Evolutionary conservation across 2,797 vertebrate species (phyloP), one percentile per base, ranked within the genome.

Genomic region (Onychomys torridus): DNA sequence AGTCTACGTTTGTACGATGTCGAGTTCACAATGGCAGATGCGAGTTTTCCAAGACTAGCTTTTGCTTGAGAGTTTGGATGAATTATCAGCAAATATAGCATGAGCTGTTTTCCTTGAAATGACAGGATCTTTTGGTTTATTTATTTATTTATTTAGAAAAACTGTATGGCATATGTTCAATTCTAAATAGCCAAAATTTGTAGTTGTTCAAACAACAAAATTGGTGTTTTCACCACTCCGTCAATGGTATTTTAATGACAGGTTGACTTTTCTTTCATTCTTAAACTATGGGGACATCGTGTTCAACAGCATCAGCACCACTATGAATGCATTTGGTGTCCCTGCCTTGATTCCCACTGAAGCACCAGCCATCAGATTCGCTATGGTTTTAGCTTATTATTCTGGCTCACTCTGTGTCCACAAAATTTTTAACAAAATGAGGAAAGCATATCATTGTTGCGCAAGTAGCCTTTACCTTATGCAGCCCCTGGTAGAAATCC

Each of bases 11-110:
- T 82, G 34, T 49, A 46, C 91, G 16, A 59, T 95, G 65, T 85
- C n/a, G 95, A 82, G 40, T 17, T 95, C 27, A 55, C 77, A 13
- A 78, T 73, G 83, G 78, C 17, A 49, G 40, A 89, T 76, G 23
- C 6, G 21, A 92, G 37, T 55, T 95, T 94, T 92, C 73, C 85
- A 96, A 83, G 96, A 77, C 91, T 88, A 67, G 63, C 55, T 91
- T 97, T 94, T 95, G 25, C 82, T 92, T 84, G 59, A 91, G 96
- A 95, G n/a, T 5, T 91, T 95, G 55, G 89, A 91, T 78, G 37
- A 93, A 87, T 89, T 43, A 69, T 73, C 86, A 27, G 57, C 77
- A 96, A 89, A 91, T 86, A 91, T 55, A n/a, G 4, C 25, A 71
- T 57, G 49, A 96, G 14, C 84, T 84, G 6, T 87, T 96, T 81